Percentiles rank a stretch among this genome's conserved stretches.
These are phyloP conservation scores for Aphodius granarius DNA, from an alignment of 2,888 invertebrate genomes.

Conservation along the genomic window DNA sequence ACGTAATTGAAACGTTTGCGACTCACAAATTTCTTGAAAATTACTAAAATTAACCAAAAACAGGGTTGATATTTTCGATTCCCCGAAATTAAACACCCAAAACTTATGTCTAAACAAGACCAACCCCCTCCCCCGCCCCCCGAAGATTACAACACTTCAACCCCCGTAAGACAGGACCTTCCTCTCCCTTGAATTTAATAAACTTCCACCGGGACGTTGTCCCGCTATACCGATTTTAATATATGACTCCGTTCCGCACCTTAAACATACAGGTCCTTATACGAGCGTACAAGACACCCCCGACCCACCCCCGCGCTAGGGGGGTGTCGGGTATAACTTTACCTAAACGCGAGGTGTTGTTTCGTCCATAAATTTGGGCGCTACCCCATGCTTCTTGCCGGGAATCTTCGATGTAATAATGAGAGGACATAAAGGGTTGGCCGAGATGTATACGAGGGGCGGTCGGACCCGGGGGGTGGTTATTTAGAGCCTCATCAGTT, in stretches of 20 bases:
- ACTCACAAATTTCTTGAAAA: no score
- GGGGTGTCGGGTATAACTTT: background rate
- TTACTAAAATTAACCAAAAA: no score
- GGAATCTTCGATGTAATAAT: conserved; percentile 12
- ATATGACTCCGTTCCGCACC: background rate
- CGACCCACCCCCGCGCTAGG: background rate
- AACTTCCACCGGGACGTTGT: background rate
- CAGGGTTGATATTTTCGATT: no score
- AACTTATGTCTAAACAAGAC: background rate
- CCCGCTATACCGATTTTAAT: conserved; percentile 7
- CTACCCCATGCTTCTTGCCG: background rate
- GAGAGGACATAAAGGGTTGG: conserved; percentile 11
- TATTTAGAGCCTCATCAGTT: conserved; percentile 71
- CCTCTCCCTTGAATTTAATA: conserved; percentile 1
- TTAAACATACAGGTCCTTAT: background rate
- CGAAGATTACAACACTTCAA: background rate
- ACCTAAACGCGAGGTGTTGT: conserved; percentile 4
- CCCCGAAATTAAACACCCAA: no score
- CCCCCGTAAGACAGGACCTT: background rate
- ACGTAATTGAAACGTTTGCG: background rate
- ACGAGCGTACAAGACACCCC: background rate
- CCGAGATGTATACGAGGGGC: conserved; percentile 9
- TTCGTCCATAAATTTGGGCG: conserved; percentile 10
- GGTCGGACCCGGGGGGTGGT: conserved; percentile 46
- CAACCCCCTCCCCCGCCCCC: background rate